These are phyloP conservation scores for Hypolimnas misippus DNA, from an alignment of 2,888 invertebrate genomes.

Conservation along the genomic window DNA sequence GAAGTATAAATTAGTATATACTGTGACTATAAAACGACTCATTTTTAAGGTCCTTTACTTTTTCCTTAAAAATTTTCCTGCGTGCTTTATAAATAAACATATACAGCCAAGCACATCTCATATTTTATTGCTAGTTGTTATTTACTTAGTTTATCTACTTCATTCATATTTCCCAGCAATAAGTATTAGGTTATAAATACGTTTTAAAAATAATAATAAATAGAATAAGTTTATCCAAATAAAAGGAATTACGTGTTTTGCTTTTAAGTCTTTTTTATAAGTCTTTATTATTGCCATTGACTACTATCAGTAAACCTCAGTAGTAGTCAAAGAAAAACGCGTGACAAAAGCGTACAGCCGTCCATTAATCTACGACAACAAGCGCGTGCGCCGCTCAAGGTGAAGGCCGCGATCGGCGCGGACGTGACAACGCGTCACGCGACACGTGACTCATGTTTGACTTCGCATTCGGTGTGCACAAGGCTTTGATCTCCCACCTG, in stretches of 20 bases:
- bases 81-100: too few relatives aligned
- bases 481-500: constrained; percentile 12
- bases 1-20: constrained; percentile 7
- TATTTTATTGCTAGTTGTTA: too few relatives aligned
- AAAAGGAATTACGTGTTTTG: too few relatives aligned
- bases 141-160: too few relatives aligned
- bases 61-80: too few relatives aligned
- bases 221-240: too few relatives aligned
- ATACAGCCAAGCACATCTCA: too few relatives aligned
- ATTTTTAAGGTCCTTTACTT: too few relatives aligned
- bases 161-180: too few relatives aligned
- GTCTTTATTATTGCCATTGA: not conserved
- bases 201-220: not conserved
- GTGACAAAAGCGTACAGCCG: constrained; percentile 57
- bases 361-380: constrained; percentile 58
- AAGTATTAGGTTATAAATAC: too few relatives aligned
- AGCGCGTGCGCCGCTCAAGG: constrained; percentile 65
- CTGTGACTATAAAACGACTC: not conserved
- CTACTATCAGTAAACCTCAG: constrained; percentile 7
- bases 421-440: constrained; percentile 56
- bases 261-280: too few relatives aligned
- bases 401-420: constrained; percentile 64
- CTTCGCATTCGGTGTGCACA: constrained; percentile 11
- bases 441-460: constrained; percentile 49
- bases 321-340: constrained; percentile 49